Evolutionary conservation across 2,113 vertebrate species (phyloP), one percentile per base, ranked within the genome.

Genomic region (Eolophus roseicapilla): DNA sequence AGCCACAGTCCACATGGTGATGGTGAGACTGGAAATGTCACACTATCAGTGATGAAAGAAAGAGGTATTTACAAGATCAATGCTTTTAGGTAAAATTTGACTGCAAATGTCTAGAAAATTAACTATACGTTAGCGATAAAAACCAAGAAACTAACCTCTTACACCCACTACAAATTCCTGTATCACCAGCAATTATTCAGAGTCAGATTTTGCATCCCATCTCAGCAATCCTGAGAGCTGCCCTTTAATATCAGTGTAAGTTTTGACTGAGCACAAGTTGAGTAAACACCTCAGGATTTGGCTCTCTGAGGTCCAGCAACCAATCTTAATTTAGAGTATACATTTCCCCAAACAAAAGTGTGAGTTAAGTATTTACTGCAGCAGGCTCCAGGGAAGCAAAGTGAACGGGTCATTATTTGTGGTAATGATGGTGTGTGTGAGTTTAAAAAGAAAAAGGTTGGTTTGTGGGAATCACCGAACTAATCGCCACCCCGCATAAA

Each of bases 401-500:
- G 69, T 12, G 75, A 96, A 90, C 37, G 80, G 77, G 82, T 71
- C 74, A 33, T 86, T 90, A 82, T 92, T 90, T 82, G 88, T 50
- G 69, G 37, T 77, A 11, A 23, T 3, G 17, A 79, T 27, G 44
- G 65, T 4, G 1, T 17, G 67, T n/a, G 93, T 74, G 94, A 97
- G 82, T 89, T 96, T 95, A 49, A 37, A 79, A 83, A 88, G 55
- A 74, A 73, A 87, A 88, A 92, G 90, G 92, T 92, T 93, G 53
- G 55, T 79, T 95, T 95, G 93, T 96, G 88, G 86, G 91, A 95
- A 97, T 96, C 23, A 4, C 88, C 17, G 88, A 95, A 97, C 97
- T 97, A 96, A 97, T 98, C 52, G 7, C 62, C 41, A 74, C 86
- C 57, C 39, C 4, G 41, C 96, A 97, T 95, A 89, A 97, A 98